Base-by-base conservation (phyloP, 1,140 invertebrate species). In the Phocides pigmalion region DNA sequence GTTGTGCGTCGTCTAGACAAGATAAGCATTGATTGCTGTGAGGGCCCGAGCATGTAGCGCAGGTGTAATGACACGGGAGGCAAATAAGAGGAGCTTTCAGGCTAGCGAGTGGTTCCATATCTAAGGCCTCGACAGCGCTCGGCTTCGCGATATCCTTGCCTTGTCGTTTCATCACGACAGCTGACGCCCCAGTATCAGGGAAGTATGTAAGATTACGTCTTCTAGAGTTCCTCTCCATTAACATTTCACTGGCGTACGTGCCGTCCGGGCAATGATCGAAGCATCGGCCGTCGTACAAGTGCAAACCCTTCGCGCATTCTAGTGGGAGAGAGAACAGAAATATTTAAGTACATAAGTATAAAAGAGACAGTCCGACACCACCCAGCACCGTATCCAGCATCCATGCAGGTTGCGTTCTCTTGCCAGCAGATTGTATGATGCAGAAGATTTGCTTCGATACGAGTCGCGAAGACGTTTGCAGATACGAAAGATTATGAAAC, bases 231-330 rank as follows among this genome's bases (percentile, higher is more conserved):
- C 81, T 68, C 61, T 87, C 77, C 72, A 69, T 77, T n/a, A 84
- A 63, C 17, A 84, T 74, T 72, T 88, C 88, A 62, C 81, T 86
- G 67, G 86, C 82, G 71, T 88, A 91, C 8, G 86, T 88, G 42
- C 82, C 81, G 53, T 70, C 78, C 25, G 89, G 89, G 67, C 89
- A 91, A 71, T 64, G 77, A 28, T 68, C 66, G 79, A 79, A 89
- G 74, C 89, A 91, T 72, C 84, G 83, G 53, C 86, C 89, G 73
- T 81, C 80, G 89, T 84, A 89, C 76, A 91, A 89, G 82, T 91
- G 89, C 75, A 89, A 84, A 84, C 86, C 89, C 80, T 91, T 89
- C 75, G 83, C 83, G 89, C 89, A 91, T 76, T 89, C 89, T 91
- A 91, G 66, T 88, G 76, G 72, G 81, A 89, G 76, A 89, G 70